A percentile compares a stretch with the other conserved stretches of the same genome.
These are phyloP conservation scores for Vespertilio murinus DNA, from an alignment of 2,797 vertebrate genomes.

Conservation along the genomic window DNA sequence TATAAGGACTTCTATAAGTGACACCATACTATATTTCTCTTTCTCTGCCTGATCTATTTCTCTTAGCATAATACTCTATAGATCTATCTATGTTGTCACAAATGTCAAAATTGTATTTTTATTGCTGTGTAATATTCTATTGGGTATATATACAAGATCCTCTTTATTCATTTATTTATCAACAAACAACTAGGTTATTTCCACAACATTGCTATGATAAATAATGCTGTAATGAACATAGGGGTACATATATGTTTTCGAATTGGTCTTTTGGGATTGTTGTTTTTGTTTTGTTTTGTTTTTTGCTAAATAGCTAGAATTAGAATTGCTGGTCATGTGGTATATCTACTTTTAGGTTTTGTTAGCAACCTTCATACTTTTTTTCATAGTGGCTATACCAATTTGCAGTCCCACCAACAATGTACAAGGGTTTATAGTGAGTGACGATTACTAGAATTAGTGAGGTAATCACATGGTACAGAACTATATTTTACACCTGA, in stretches of 20 bases:
- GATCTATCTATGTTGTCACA: neutral
- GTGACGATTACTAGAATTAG: neutral
- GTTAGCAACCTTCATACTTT: neutral
- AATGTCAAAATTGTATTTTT: neutral
- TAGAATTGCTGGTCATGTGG: neutral
- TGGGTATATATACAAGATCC: neutral
- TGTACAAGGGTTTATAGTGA: neutral
- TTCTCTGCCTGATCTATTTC: neutral
- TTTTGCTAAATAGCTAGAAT: neutral
- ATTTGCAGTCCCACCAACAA: neutral
- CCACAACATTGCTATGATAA: neutral
- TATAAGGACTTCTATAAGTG: neutral
- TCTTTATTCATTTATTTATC: neutral
- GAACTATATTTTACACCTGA: neutral
- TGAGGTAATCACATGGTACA: neutral
- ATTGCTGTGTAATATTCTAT: neutral
- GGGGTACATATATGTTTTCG: neutral
- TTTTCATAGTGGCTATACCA: neutral
- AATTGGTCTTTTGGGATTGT: neutral
- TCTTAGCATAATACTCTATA: neutral
- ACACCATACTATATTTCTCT: neutral
- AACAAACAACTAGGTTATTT: neutral
- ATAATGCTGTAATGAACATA: neutral
- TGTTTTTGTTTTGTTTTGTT: neutral
- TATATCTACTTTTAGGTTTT: neutral